These are phyloP conservation scores for Benitochromis conjunctus DNA, from an alignment of 2,113 vertebrate genomes.

Conservation along the genomic window DNA sequence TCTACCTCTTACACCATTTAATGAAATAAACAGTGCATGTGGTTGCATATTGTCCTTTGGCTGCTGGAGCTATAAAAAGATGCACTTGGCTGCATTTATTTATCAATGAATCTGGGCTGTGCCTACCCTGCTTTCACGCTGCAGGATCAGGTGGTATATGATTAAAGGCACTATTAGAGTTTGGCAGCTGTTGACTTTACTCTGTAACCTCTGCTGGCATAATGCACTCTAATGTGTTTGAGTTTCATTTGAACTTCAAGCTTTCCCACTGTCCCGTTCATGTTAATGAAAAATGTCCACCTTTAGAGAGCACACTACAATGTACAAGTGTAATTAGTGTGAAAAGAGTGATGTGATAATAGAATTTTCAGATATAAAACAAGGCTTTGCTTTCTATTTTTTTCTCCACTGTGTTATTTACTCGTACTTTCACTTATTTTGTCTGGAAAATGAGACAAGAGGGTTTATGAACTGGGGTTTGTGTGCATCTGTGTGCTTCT, in stretches of 20 bases:
- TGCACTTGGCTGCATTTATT: conserved; percentile 46
- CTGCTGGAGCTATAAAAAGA: conserved; percentile 49
- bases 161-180: conserved; percentile 51
- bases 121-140: neutral
- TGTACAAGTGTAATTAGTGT: conserved; percentile 33
- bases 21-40: conserved; percentile 30
- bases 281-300: conserved; percentile 29
- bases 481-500: neutral
- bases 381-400: neutral
- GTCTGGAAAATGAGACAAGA: neutral
- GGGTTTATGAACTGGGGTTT: neutral
- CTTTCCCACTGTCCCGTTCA: neutral
- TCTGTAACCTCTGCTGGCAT: conserved; percentile 45
- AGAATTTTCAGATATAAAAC: neutral
- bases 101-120: conserved; percentile 49
- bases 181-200: conserved; percentile 53
- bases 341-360: conserved; percentile 4
- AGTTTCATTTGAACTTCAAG: conserved; percentile 54
- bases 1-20: neutral
- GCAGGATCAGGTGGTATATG: conserved; percentile 44
- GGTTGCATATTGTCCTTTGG: conserved; percentile 37
- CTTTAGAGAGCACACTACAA: conserved; percentile 22
- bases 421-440: neutral
- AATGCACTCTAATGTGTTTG: conserved; percentile 55
- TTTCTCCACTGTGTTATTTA: neutral